Conservation (phyloP, 2,113 vertebrate species). For the Dryoscopus gambensis region DNA sequence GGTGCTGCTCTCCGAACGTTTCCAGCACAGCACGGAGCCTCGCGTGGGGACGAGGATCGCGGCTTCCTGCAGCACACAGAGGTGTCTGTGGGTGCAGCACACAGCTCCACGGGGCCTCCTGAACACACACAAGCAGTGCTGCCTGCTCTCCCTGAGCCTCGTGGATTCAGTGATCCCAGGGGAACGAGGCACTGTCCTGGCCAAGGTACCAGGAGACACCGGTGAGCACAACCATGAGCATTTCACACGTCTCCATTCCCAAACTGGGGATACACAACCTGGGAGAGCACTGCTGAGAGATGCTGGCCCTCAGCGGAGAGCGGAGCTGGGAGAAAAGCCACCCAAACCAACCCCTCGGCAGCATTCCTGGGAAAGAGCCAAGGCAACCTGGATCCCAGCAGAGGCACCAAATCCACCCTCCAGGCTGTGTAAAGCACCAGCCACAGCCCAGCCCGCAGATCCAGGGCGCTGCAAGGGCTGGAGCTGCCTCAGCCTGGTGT, state of each 20-base stretch:
- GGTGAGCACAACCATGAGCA: neutral
- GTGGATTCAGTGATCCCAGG: neutral
- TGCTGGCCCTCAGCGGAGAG: neutral
- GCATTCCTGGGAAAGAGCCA: neutral
- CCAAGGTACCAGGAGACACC: neutral
- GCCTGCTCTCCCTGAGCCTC: neutral
- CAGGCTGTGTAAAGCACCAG: neutral
- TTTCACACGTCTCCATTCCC: rapidly evolving
- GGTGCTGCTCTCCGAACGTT: neutral
- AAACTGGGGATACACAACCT: neutral
- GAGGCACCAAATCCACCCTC: neutral
- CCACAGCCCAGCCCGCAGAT: neutral
- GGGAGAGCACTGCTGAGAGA: neutral
- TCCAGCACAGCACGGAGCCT: conserved; percentile 1
- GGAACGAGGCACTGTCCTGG: neutral
- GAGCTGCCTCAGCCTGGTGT: neutral
- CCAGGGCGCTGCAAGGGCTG: neutral
- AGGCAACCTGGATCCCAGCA: neutral
- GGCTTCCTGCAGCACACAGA: neutral
- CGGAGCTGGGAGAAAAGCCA: neutral
- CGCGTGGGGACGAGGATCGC: neutral
- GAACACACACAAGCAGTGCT: neutral
- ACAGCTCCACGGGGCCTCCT: neutral
- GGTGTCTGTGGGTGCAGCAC: conserved; percentile 8
- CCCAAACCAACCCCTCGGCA: neutral